phyloP scores from a whole-genome alignment of 2,113 vertebrate species.

The Orthochromis indermauri region DNA sequence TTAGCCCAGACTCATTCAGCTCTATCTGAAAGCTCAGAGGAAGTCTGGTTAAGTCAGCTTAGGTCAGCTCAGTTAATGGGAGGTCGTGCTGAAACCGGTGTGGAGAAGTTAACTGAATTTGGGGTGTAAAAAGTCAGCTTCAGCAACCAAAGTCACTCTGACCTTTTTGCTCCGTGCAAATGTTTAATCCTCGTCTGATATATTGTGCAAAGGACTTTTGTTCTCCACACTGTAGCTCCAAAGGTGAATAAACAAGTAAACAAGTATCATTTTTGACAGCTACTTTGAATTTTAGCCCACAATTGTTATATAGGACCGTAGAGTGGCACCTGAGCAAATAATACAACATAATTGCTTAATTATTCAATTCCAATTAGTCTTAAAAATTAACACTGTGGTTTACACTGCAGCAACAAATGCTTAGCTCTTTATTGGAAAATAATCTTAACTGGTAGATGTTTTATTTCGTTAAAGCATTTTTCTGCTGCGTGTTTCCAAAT shows the following conservation, averaged over 20 bases:
- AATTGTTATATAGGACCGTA: background rate
- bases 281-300: background rate
- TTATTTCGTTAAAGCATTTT: background rate
- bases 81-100: background rate
- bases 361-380: background rate
- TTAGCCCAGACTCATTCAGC: slow-evolving; percentile 22
- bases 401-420: background rate
- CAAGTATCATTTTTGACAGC: background rate
- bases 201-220: background rate
- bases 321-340: background rate
- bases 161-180: background rate
- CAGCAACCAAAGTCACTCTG: slow-evolving; percentile 10
- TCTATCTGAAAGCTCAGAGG: slow-evolving; percentile 18
- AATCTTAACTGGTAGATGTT: background rate
- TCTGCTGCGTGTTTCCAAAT: background rate
- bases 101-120: slow-evolving; percentile 26
- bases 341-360: background rate
- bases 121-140: background rate
- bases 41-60: slow-evolving; percentile 37
- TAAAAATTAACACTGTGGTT: background rate
- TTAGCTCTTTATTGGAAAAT: background rate
- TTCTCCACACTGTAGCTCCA: background rate
- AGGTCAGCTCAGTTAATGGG: slow-evolving; percentile 21
- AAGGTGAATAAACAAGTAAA: background rate
- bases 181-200: background rate